Base-by-base conservation (phyloP, 2,888 invertebrate genomes). In the Diarsia brunnea region DNA sequence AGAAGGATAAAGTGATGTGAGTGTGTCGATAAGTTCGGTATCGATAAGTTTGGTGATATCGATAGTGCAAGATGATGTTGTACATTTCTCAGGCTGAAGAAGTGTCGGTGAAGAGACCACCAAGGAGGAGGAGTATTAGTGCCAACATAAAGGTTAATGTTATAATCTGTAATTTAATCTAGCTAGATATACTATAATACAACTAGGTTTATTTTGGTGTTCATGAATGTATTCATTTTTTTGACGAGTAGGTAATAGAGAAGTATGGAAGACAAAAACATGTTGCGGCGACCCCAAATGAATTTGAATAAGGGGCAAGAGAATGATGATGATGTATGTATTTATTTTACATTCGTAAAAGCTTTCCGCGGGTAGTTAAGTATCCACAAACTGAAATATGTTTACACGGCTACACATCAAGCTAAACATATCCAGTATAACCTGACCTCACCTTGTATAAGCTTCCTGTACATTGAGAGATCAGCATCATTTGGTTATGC, bases 131-230 rank as follows among this genome's bases (percentile, higher is more conserved):
- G 82, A 92, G 91, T 79, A 91, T 95, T 75, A 95, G 95, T 93
- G 95, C 94, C 85, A 96, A 92, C 88, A 96, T 96, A 78, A 96
- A 95, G 97, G 97, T 95, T 86, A 85, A 89, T 64, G 11, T 63
- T 21, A n/a, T n/a, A n/a, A 27, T 43, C 4, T 55, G 12, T 0
- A 12, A 24, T 24, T 14, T 14, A 31, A n/a, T n/a, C n/a, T n/a
- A n/a, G n/a, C n/a, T n/a, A n/a, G n/a, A n/a, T n/a, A n/a, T n/a
- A n/a, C n/a, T n/a, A n/a, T n/a, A n/a, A n/a, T n/a, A n/a, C n/a
- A n/a, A n/a, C n/a, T n/a, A n/a, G n/a, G n/a, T n/a, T n/a, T n/a
- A n/a, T n/a, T n/a, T n/a, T n/a, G n/a, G n/a, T n/a, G n/a, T n/a
- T n/a, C n/a, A n/a, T n/a, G n/a, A n/a, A n/a, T n/a, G n/a, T n/a